phyloP scores from a whole-genome alignment of 1,140 invertebrate genomes.

The Brachionus asplanchnoidis region DNA sequence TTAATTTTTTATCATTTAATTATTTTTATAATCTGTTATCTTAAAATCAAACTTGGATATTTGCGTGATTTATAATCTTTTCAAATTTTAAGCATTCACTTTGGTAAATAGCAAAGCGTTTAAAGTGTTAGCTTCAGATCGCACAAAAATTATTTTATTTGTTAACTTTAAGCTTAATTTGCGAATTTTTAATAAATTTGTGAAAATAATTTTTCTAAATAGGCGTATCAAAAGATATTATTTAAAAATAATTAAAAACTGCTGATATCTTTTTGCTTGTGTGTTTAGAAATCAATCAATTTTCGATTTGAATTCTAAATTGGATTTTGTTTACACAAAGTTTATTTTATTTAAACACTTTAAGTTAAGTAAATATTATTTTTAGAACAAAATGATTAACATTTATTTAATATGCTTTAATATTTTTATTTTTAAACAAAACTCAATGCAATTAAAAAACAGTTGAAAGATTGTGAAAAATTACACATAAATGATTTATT shows the following conservation, averaged over 20 bases:
- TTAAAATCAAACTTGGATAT: background rate
- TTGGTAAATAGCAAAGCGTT: background rate
- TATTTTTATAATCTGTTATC: constrained; percentile 7
- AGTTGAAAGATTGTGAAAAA: background rate
- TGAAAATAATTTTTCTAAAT: no score
- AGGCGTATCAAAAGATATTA: no score
- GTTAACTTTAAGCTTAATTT: no score
- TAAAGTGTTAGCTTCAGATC: no score
- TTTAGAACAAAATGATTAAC: background rate
- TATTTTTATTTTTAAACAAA: background rate
- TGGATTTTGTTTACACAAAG: background rate
- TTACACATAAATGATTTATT: no score
- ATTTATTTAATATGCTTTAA: background rate
- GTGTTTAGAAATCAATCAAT: no score
- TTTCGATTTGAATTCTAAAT: background rate
- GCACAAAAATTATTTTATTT: no score
- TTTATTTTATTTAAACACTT: background rate
- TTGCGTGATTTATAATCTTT: background rate
- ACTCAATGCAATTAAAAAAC: background rate
- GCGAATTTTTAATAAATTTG: no score
- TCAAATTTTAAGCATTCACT: background rate
- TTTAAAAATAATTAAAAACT: no score
- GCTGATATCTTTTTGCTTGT: no score
- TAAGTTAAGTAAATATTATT: background rate
- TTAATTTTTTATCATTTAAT: background rate